Percentiles rank a stretch among this genome's conserved stretches.
phyloP scores from a whole-genome alignment of 2,113 vertebrate species.

The Saccopteryx leptura region DNA sequence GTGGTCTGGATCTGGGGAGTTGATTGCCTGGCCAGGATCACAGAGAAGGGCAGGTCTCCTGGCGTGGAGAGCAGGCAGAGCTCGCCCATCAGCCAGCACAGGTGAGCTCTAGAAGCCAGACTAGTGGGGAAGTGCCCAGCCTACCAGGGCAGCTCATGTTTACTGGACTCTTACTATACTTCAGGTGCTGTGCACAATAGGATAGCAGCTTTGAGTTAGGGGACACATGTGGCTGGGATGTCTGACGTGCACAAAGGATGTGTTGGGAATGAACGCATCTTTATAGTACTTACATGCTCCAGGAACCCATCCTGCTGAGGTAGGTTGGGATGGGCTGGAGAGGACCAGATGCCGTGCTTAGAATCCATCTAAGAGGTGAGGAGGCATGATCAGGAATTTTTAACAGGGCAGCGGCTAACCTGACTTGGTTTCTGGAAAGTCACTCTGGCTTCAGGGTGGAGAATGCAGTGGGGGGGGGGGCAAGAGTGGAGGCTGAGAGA shows the following conservation, averaged over 20 bases:
- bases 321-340: neutral
- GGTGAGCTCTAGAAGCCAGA: neutral
- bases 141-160: neutral
- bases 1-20: neutral
- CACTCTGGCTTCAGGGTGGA: neutral
- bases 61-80: neutral
- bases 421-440: neutral
- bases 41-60: neutral
- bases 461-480: neutral
- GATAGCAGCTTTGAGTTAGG: neutral
- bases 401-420: neutral
- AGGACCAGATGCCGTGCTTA: no score
- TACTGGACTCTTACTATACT: neutral
- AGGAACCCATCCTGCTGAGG: neutral
- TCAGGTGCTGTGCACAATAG: neutral
- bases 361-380: neutral
- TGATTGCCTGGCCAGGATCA: neutral
- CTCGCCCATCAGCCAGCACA: neutral
- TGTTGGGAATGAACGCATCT: neutral
- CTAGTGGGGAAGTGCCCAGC: neutral
- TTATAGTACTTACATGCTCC: no score
- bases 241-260: neutral
- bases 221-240: neutral
- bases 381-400: neutral
- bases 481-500: neutral